Percentiles rank a stretch among this genome's conserved stretches.
Conservation (phyloP, 2,113 vertebrate species). For the Martes martes region DNA sequence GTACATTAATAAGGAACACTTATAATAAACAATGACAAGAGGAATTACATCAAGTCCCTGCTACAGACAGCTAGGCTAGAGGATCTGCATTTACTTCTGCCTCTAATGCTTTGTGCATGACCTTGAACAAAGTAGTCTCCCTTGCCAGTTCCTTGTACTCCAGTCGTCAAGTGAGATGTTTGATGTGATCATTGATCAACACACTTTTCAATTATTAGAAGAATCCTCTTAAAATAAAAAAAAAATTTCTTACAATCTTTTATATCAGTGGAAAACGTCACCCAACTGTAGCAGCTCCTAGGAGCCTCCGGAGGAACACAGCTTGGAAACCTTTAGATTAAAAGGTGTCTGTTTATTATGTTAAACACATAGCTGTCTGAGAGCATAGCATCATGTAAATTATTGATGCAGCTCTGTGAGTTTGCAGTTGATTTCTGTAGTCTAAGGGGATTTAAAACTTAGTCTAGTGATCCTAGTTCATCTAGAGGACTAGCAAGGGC, state of each 20-base stretch:
- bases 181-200: background rate
- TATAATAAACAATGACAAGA: background rate
- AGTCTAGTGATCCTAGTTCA: background rate
- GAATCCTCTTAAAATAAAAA: background rate
- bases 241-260: background rate
- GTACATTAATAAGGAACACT: background rate
- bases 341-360: background rate
- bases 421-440: background rate
- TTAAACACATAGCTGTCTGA: background rate
- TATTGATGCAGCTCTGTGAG: background rate
- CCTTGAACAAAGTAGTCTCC: background rate
- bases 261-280: background rate
- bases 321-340: no score
- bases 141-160: background rate
- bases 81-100: background rate
- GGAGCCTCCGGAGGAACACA: background rate
- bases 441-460: background rate
- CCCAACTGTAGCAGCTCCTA: fast-evolving
- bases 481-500: background rate
- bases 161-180: background rate
- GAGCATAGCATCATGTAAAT: background rate
- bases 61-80: background rate
- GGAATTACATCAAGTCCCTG: background rate
- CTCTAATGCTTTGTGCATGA: background rate
- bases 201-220: background rate